Evolutionary conservation across 2,113 vertebrate genomes (phyloP).

Genomic region (Pollachius pollachius): DNA sequence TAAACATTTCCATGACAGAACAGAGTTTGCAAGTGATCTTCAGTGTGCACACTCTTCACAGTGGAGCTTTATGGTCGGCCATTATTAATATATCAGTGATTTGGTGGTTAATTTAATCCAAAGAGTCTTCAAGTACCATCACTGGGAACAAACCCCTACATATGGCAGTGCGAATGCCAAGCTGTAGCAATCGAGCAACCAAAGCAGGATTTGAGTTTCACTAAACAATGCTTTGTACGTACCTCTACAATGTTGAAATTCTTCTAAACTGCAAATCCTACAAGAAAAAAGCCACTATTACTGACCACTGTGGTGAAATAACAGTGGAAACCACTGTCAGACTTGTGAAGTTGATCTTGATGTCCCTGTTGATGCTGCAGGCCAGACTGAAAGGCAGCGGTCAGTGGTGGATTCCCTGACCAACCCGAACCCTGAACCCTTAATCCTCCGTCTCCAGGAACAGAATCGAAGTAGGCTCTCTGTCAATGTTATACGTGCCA

Average conservation of each 20-base stretch:
- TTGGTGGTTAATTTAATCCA: too few species aligned
- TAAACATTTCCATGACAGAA: too few species aligned
- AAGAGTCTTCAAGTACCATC: too few species aligned
- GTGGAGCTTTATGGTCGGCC: too few species aligned
- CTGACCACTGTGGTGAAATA: slow-evolving; percentile 31
- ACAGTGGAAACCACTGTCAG: slow-evolving; percentile 50
- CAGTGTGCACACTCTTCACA: too few species aligned
- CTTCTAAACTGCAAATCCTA: slow-evolving; percentile 25
- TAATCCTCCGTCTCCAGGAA: slow-evolving; percentile 51
- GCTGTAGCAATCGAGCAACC: too few species aligned
- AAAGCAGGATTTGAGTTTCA: too few species aligned
- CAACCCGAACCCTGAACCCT: slow-evolving; percentile 44
- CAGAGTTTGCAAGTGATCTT: too few species aligned
- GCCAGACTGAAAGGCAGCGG: slow-evolving; percentile 44
- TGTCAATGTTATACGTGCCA: slow-evolving; percentile 39
- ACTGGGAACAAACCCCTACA: too few species aligned
- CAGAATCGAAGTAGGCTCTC: slow-evolving; percentile 33
- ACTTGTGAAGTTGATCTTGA: slow-evolving; percentile 45
- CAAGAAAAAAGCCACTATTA: slow-evolving; percentile 26
- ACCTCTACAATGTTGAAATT: slow-evolving; percentile 19
- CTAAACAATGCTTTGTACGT: too few species aligned
- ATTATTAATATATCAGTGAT: too few species aligned
- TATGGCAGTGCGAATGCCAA: too few species aligned
- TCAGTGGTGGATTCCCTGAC: slow-evolving; percentile 49
- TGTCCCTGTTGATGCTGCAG: slow-evolving; percentile 47